These are phyloP conservation scores for Myathropa florea DNA, from an alignment of 2,888 invertebrate genomes.

Conservation along the genomic window DNA sequence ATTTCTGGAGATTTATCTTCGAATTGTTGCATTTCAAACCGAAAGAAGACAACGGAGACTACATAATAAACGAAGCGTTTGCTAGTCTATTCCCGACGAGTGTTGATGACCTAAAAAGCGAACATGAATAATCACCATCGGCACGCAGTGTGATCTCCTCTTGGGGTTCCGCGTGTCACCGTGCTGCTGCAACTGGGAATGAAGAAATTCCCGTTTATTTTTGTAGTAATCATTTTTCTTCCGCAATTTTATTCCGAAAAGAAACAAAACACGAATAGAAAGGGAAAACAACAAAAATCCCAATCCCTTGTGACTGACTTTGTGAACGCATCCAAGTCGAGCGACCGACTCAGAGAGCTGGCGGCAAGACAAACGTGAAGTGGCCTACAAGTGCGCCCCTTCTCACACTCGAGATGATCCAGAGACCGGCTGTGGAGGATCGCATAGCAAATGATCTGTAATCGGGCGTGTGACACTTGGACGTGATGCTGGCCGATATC, in stretches of 20 bases:
- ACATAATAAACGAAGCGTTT: conserved; percentile 22
- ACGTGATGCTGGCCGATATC: conserved; percentile 10
- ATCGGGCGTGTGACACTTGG: conserved; percentile 24
- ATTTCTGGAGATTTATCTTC: conserved; percentile 31
- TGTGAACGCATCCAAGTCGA: not conserved
- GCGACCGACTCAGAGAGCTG: not conserved
- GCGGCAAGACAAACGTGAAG: not conserved
- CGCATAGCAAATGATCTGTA: not conserved
- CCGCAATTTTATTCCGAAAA: conserved; percentile 1
- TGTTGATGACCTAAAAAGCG: conserved; percentile 42
- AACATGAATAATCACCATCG: conserved; percentile 46
- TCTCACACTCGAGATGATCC: not conserved
- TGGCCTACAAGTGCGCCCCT: too few relatives aligned
- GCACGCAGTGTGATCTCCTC: conserved; percentile 9
- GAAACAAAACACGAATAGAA: not conserved
- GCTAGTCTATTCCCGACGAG: not conserved
- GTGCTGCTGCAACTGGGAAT: not conserved
- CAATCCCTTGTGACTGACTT: not conserved
- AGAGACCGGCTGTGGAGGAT: not conserved
- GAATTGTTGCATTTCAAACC: conserved; percentile 16
- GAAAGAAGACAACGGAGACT: not conserved
- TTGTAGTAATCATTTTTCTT: not conserved
- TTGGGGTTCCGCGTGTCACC: conserved; percentile 4
- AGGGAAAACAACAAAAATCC: not conserved
- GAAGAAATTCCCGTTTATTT: not conserved